Evolutionary conservation across 2,113 vertebrate genomes (phyloP), one percentile per base, ranked within the genome.

Genomic region (Puntigrus tetrazona): DNA sequence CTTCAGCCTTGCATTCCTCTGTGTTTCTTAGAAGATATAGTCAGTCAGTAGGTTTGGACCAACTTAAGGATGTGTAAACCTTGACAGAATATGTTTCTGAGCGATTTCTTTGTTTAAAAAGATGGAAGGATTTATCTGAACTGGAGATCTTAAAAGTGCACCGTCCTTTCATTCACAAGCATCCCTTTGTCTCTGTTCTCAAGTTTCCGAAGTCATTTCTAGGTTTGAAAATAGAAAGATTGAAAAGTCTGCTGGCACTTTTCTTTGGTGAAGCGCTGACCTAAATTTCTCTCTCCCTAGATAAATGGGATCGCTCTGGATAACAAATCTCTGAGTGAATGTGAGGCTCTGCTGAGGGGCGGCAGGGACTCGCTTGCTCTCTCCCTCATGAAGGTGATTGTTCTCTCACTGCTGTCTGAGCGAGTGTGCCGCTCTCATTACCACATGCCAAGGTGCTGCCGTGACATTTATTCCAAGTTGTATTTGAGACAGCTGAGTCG

Each of bases 271-370:
- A 76, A 76, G 57, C 69, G 29, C 83, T 91, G 87, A 86, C 89
- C 92, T 91, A 89, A 81, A 86, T 92, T 86, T 91, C 59, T 70
- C 55, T 0, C 86, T 82, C 87, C 91, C 78, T 92, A 99, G 98
- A 99, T 99, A 91, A 99, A 99, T 85, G 97, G 97, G 89, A 98
- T 98, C 85, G 95, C 96, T 89, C 94, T 98, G 92, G 98, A 99
- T 95, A 98, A 98, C 92, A 99, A 99, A 87, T 98, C 97, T 0
- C 94, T 98, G 91, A 97, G 95, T 1, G 97, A 99, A 93, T 99
- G 97, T 93, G 98, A 98, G 92, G 95, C 96, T 93, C 92, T 99
- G 90, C 91, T 98, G 81, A 95, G 96, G 43, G 97, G 94, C 93
- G 97, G 96, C 92, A 95, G 96, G 91, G 97, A 98, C 90, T 96